These are phyloP conservation scores for Perizoma flavofasciatum DNA, from an alignment of 2,888 invertebrate species.

Conservation along the genomic window DNA sequence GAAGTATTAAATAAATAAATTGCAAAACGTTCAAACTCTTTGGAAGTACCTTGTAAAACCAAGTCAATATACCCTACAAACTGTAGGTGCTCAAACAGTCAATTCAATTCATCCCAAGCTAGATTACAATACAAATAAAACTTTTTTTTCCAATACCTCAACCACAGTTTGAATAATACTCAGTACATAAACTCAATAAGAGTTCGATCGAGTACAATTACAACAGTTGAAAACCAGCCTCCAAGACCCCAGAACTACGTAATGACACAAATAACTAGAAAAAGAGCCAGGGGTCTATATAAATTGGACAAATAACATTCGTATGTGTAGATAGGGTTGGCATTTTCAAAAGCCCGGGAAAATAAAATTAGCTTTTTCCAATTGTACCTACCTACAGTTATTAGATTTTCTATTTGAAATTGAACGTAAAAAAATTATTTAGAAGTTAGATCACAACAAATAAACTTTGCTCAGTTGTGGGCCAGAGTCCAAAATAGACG, in stretches of 20 bases:
- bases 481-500: no score
- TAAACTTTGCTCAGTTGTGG: no score
- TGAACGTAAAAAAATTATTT: no score
- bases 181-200: conserved; percentile 25
- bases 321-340: conserved; percentile 13
- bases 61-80: no score
- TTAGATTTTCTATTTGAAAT: background rate
- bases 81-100: background rate
- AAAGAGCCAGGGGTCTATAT: conserved; percentile 17
- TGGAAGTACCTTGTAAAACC: no score
- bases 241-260: conserved; percentile 20
- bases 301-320: conserved; percentile 9
- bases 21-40: no score
- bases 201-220: conserved; percentile 32
- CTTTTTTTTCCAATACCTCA: conserved; percentile 20
- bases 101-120: conserved; percentile 2
- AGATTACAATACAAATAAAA: conserved; percentile 10
- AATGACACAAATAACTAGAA: conserved; percentile 21
- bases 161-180: conserved; percentile 13
- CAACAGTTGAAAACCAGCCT: conserved; percentile 23
- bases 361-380: background rate
- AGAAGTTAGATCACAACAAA: no score
- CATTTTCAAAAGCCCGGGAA: background rate
- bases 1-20: no score
- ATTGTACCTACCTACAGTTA: no score